Evolutionary conservation across 2,113 vertebrate genomes (phyloP).

Genomic region (Odontophorus gujanensis): DNA sequence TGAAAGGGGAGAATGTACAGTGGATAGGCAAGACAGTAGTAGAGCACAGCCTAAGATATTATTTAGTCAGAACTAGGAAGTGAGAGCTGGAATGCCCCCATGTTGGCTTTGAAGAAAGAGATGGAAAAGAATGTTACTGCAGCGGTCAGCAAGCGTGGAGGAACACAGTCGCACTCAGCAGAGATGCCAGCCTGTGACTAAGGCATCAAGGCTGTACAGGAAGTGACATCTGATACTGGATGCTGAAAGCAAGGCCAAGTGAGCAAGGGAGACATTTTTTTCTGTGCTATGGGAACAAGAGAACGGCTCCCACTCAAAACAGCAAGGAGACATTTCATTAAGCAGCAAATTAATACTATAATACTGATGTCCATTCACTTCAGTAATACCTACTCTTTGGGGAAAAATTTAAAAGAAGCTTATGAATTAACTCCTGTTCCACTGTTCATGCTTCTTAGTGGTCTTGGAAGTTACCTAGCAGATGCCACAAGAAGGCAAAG

Average conservation of each 20-base stretch:
- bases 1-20: background rate
- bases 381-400: background rate
- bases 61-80: background rate
- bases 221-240: accelerated
- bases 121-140: background rate
- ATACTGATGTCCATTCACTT: background rate
- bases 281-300: background rate
- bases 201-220: background rate
- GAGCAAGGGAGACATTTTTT: background rate
- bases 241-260: background rate
- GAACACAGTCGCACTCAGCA: background rate
- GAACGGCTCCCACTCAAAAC: background rate
- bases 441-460: background rate
- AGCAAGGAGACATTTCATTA: background rate
- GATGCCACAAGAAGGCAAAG: background rate
- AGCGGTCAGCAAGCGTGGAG: background rate
- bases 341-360: background rate
- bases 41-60: background rate
- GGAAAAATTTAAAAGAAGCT: background rate
- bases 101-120: background rate
- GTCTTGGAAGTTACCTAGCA: background rate
- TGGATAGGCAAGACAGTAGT: background rate
- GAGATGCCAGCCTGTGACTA: background rate
- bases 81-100: background rate
- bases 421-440: background rate